These are phyloP conservation scores for Etia nguti DNA, from an alignment of 2,113 vertebrate species.

Conservation along the genomic window DNA sequence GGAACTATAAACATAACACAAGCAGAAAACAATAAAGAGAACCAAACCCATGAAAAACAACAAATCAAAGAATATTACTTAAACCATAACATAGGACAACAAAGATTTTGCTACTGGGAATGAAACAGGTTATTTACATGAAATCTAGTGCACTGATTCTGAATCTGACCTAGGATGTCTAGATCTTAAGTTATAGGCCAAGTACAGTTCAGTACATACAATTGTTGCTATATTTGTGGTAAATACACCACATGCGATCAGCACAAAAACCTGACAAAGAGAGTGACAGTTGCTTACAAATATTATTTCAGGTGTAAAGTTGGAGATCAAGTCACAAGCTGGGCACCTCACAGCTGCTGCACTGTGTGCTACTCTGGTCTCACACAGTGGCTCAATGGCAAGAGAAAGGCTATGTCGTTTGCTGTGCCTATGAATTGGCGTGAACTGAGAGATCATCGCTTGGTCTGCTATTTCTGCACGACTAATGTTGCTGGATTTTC, in stretches of 20 bases:
- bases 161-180: not conserved
- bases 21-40: not conserved
- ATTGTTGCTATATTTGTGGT: not conserved
- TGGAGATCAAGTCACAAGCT: not conserved
- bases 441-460: too few species aligned
- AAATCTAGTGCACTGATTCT: not conserved
- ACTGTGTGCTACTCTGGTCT: too few species aligned
- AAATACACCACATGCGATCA: not conserved
- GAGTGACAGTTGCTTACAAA: not conserved
- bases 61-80: too few species aligned
- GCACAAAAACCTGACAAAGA: not conserved
- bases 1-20: not conserved
- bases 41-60: too few species aligned
- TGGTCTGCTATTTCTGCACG: too few species aligned
- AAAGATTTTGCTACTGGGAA: not conserved
- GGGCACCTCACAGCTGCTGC: too few species aligned
- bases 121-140: not conserved
- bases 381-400: too few species aligned
- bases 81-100: not conserved
- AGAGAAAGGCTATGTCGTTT: too few species aligned
- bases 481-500: too few species aligned
- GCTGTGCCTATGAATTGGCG: too few species aligned
- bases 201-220: not conserved
- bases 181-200: not conserved
- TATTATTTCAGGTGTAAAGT: not conserved